Percentiles rank a stretch among this genome's conserved stretches.
Conservation (phyloP, 92 coral and sea anemone species). For the Porites lobata region DNA sequence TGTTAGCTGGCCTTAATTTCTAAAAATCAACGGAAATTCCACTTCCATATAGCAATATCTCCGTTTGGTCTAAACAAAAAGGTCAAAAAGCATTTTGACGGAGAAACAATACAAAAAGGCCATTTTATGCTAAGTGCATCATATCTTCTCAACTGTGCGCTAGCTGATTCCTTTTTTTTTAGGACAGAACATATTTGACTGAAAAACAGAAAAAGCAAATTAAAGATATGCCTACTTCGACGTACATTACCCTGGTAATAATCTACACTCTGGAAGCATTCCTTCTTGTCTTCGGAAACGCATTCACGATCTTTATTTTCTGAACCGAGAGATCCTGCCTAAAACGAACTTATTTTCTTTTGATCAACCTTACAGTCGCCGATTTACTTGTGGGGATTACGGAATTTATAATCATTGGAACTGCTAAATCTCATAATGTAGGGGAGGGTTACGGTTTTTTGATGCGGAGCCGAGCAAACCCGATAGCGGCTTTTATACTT, state of each 20-base stretch:
- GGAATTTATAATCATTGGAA: not conserved
- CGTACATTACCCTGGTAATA: not conserved
- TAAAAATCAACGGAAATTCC: no score
- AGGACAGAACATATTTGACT: no score
- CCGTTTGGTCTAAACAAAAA: no score
- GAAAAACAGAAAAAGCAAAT: not conserved
- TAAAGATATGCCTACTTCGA: not conserved
- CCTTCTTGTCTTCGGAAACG: not conserved
- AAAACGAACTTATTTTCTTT: not conserved
- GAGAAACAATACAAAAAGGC: no score
- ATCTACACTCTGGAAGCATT: not conserved
- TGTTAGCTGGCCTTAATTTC: no score
- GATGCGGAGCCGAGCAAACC: not conserved
- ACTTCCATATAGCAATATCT: no score
- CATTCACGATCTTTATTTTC: not conserved
- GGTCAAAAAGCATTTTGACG: no score
- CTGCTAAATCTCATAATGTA: not conserved
- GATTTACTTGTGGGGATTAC: conserved; percentile 23
- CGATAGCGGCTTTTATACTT: not conserved
- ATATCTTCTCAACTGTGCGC: no score
- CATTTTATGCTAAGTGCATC: no score
- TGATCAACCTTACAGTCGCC: conserved; percentile 5
- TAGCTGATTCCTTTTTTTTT: no score
- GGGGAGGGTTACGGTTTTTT: no score
- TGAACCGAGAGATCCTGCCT: not conserved